phyloP scores from a whole-genome alignment of 2,113 vertebrate genomes.

The Clarias magur region DNA sequence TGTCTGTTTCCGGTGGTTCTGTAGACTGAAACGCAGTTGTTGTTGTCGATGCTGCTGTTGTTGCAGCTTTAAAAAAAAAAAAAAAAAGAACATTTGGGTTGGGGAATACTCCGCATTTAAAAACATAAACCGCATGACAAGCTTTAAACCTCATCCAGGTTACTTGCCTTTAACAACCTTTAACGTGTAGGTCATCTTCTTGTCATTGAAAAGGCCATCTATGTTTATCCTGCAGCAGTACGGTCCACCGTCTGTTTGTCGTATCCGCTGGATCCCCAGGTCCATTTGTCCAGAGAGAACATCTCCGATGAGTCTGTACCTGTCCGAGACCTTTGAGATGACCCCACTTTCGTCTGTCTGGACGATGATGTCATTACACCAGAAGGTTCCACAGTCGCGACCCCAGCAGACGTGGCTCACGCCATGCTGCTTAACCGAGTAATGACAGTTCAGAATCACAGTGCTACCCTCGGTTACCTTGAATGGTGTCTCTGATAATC shows the following conservation, averaged over 20 bases:
- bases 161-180: conserved; percentile 69
- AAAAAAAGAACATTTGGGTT: neutral
- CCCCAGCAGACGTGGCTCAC: conserved; percentile 76
- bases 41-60: conserved; percentile 46
- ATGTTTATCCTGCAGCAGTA: conserved; percentile 78
- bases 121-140: neutral
- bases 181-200: conserved; percentile 74
- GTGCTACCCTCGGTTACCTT: conserved; percentile 68
- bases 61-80: conserved; percentile 58
- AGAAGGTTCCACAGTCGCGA: conserved; percentile 73
- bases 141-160: neutral
- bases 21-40: neutral
- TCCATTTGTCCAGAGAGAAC: conserved; percentile 74
- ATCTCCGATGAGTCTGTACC: conserved; percentile 71
- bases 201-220: conserved; percentile 76
- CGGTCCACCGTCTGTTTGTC: conserved; percentile 66
- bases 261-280: conserved; percentile 68
- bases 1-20: conserved; percentile 44
- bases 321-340: conserved; percentile 69
- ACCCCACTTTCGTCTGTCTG: conserved; percentile 73
- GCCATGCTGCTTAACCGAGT: conserved; percentile 71
- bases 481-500: conserved; percentile 44
- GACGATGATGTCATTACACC: conserved; percentile 75
- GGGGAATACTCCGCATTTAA: neutral
- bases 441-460: conserved; percentile 73